Evolutionary conservation across 1,140 invertebrate genomes (phyloP).

Genomic region (Papilio aristodemus): DNA sequence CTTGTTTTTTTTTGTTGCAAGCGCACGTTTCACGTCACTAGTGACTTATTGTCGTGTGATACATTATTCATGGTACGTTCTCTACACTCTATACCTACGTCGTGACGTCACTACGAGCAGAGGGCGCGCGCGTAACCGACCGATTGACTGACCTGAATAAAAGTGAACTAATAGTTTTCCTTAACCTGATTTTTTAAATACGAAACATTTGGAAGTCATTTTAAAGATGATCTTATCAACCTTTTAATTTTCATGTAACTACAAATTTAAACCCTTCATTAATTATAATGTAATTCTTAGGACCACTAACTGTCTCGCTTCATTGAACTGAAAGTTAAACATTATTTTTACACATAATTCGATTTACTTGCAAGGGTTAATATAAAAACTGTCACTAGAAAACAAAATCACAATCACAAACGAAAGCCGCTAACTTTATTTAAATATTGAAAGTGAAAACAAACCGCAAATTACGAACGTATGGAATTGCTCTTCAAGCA

Average conservation of each 20-base stretch:
- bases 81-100: constrained; percentile 8
- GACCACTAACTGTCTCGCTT: too few species aligned
- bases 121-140: constrained; percentile 17
- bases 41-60: constrained; percentile 27
- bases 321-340: too few species aligned
- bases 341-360: too few species aligned
- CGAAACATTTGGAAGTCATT: not conserved
- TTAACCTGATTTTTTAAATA: constrained; percentile 46
- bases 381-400: not conserved
- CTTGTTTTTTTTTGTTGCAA: not conserved
- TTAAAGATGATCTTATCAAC: not conserved
- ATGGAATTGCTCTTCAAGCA: constrained; percentile 3
- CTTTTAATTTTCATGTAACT: too few species aligned
- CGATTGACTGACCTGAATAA: constrained; percentile 27
- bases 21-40: constrained; percentile 15
- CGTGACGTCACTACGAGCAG: constrained; percentile 9
- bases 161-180: constrained; percentile 44
- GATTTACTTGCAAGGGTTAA: too few species aligned
- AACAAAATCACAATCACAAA: not conserved
- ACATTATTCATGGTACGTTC: constrained; percentile 29
- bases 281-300: too few species aligned
- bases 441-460: constrained; percentile 18
- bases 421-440: constrained; percentile 3
- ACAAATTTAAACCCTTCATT: too few species aligned
- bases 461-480: not conserved